Evolutionary conservation across 2,113 vertebrate genomes (phyloP).

Genomic region (Boleophthalmus pectinirostris): DNA sequence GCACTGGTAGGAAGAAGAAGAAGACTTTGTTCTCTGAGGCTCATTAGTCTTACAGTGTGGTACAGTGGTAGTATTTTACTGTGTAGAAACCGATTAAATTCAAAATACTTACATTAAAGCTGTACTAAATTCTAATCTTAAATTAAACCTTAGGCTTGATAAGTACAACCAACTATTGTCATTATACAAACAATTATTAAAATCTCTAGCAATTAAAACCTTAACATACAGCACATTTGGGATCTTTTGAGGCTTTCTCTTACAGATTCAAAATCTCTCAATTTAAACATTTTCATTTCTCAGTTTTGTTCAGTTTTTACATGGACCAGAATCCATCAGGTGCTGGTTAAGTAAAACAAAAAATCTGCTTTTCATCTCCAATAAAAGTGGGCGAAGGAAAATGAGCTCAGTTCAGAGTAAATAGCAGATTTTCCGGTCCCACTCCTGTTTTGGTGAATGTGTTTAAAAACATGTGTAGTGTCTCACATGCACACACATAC

Average conservation of each 20-base stretch:
- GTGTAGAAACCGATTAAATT: not conserved
- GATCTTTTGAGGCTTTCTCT: not conserved
- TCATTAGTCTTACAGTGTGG: constrained; percentile 29
- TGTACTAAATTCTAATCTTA: not conserved
- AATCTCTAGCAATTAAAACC: not conserved
- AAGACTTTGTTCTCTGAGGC: constrained; percentile 17
- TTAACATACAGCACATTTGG: not conserved
- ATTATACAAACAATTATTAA: not conserved
- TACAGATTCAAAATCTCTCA: constrained; percentile 22
- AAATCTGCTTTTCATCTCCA: constrained; percentile 57
- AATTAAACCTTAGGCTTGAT: not conserved
- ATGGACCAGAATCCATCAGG: not conserved
- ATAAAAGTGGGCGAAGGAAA: constrained; percentile 57
- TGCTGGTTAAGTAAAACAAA: constrained; percentile 37
- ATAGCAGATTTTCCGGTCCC: constrained; percentile 65
- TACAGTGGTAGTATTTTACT: not conserved
- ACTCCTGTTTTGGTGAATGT: constrained; percentile 70
- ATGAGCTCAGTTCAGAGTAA: constrained; percentile 56
- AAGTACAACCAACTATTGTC: not conserved
- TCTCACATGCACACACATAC: constrained; percentile 29
- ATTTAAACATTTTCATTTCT: not conserved
- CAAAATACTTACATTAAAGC: not conserved
- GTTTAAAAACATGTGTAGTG: constrained; percentile 73
- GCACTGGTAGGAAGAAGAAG: constrained; percentile 64
- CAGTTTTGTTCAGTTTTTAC: constrained; percentile 28